These are phyloP conservation scores for Antitype chi DNA, from an alignment of 2,888 invertebrate genomes.

Conservation along the genomic window DNA sequence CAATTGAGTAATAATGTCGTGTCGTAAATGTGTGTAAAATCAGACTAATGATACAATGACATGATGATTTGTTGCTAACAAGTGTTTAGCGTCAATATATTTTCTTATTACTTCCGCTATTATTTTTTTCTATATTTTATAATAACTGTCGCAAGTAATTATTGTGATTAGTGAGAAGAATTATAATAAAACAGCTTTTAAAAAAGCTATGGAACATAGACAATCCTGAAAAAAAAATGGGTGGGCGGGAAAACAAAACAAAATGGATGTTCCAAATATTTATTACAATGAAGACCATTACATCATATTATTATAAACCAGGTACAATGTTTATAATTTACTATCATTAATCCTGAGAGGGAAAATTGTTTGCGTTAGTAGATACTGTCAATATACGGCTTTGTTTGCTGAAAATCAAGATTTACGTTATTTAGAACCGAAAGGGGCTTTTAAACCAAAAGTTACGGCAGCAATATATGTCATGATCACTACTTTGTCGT, in stretches of 20 bases:
- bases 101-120: constrained; percentile 16
- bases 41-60: constrained; percentile 46
- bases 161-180: constrained; percentile 25
- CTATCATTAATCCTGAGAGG: constrained; percentile 75
- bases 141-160: constrained; percentile 35
- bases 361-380: constrained; percentile 62
- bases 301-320: constrained; percentile 88
- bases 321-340: constrained; percentile 88
- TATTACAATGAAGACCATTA: constrained; percentile 89
- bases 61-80: constrained; percentile 55
- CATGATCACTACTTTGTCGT: neutral
- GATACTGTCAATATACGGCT: constrained; percentile 46
- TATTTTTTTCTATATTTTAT: constrained; percentile 39
- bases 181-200: constrained; percentile 28
- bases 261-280: constrained; percentile 86
- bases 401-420: constrained; percentile 60
- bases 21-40: constrained; percentile 52
- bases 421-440: constrained; percentile 17
- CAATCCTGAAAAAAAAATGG: constrained; percentile 19
- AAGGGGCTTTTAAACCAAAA: neutral
- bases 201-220: constrained; percentile 45
- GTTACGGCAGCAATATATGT: neutral
- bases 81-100: constrained; percentile 44
- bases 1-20: constrained; percentile 57
- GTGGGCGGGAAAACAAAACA: constrained; percentile 58